Conservation (phyloP, 64 coral and sea anemone species). For the Orbicella faveolata region DNA sequence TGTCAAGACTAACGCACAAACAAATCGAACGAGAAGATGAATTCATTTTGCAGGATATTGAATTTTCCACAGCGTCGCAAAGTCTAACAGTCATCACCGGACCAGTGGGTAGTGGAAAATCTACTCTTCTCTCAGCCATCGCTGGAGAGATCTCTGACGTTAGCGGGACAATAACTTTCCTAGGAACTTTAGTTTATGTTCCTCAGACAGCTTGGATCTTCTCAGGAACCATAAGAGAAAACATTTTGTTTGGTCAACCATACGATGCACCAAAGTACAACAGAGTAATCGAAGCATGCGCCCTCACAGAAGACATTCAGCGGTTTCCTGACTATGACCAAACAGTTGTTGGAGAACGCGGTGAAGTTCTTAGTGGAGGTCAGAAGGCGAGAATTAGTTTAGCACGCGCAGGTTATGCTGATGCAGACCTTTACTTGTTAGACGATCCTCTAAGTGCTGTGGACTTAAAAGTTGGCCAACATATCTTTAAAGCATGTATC, state of each 20-base stretch:
- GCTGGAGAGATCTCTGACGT: neutral
- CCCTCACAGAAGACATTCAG: too few relatives aligned
- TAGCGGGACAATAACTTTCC: neutral
- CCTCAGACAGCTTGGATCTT: neutral
- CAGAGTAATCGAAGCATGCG: neutral
- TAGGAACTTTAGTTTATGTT: neutral
- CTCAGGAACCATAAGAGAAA: neutral
- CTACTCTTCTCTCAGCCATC: too few relatives aligned
- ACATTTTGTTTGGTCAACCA: neutral
- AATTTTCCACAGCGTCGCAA: too few relatives aligned
- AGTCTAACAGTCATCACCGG: too few relatives aligned
- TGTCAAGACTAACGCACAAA: neutral
- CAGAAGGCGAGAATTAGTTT: too few relatives aligned
- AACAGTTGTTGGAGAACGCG: too few relatives aligned
- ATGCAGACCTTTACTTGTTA: too few relatives aligned
- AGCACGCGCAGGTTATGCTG: too few relatives aligned
- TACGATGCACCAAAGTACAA: neutral
- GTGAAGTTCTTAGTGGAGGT: too few relatives aligned
- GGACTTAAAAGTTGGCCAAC: conserved; percentile 9
- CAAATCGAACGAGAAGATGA: neutral
- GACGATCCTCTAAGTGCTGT: too few relatives aligned
- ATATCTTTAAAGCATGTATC: conserved; percentile 22
- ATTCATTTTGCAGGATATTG: neutral
- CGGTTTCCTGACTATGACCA: too few relatives aligned
- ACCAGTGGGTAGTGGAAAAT: too few relatives aligned